Evolutionary conservation across 1,140 invertebrate genomes (phyloP).

Genomic region (Cydia amplana): DNA sequence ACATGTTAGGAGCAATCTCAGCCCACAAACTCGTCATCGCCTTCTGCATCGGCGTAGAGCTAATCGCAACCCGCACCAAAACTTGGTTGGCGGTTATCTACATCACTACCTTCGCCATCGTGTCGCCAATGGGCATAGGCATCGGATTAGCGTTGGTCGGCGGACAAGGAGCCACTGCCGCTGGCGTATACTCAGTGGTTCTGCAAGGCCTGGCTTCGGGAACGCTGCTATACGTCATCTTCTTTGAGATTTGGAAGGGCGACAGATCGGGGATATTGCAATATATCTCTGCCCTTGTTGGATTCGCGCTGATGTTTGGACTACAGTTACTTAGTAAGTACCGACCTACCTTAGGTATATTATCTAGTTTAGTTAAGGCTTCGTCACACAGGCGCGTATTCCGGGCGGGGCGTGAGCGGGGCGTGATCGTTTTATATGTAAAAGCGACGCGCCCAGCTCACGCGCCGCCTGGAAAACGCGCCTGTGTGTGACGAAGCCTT

Average conservation of each 20-base stretch:
- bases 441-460: too few relatives aligned
- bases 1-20: constrained; percentile 90
- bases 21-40: constrained; percentile 95
- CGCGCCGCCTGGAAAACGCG: too few relatives aligned
- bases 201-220: constrained; percentile 92
- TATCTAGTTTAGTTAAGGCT: too few relatives aligned
- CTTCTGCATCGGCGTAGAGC: constrained; percentile 90
- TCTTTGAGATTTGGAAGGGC: constrained; percentile 93
- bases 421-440: too few relatives aligned
- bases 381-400: too few relatives aligned
- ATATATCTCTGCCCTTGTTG: constrained; percentile 84
- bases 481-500: too few relatives aligned
- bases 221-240: constrained; percentile 93
- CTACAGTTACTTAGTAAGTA: constrained; percentile 88
- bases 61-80: constrained; percentile 85
- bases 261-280: constrained; percentile 87
- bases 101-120: constrained; percentile 88
- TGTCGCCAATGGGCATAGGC: constrained; percentile 89
- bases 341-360: too few relatives aligned
- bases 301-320: constrained; percentile 89
- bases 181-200: constrained; percentile 83
- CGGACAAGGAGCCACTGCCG: constrained; percentile 77
- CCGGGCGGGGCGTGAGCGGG: too few relatives aligned
- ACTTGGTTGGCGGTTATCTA: constrained; percentile 83
- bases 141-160: constrained; percentile 84